Conservation (phyloP, 2,113 vertebrate genomes). For the Eptatretus burgeri region DNA sequence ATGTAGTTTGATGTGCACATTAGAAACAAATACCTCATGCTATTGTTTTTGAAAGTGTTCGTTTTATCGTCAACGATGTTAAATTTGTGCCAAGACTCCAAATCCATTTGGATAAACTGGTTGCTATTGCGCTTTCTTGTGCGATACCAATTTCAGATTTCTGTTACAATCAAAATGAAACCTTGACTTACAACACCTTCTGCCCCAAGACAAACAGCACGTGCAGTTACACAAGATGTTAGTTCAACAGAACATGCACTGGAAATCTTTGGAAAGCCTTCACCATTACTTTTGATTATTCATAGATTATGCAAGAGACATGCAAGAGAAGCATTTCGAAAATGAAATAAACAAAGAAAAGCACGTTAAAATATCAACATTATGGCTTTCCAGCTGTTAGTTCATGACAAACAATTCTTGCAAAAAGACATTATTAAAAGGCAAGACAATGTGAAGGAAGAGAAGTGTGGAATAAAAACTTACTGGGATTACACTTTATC, state of each 20-base stretch:
- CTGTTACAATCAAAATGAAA: no score
- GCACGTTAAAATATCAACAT: no score
- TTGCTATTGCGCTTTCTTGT: no score
- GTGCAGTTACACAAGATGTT: not conserved
- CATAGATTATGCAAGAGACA: not conserved
- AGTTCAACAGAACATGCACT: constrained; percentile 2
- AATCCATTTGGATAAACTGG: no score
- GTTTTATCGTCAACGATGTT: no score
- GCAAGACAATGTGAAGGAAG: constrained; percentile 14
- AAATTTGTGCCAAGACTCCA: no score
- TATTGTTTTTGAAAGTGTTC: no score
- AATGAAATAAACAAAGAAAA: not conserved
- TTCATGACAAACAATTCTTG: constrained; percentile 8
- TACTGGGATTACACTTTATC: constrained; percentile 99
- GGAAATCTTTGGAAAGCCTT: constrained; percentile 7
- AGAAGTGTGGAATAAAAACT: constrained; percentile 76
- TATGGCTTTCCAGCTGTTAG: not conserved
- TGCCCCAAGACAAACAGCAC: not conserved
- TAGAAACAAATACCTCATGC: no score
- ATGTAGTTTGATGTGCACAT: no score
- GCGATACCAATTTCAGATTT: no score
- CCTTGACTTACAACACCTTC: no score
- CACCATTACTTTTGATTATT: constrained; percentile 19
- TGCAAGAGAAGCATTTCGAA: constrained; percentile 5
- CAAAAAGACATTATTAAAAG: constrained; percentile 12